These are phyloP conservation scores for Pardalotus punctatus DNA, from an alignment of 2,113 vertebrate species.

Conservation along the genomic window DNA sequence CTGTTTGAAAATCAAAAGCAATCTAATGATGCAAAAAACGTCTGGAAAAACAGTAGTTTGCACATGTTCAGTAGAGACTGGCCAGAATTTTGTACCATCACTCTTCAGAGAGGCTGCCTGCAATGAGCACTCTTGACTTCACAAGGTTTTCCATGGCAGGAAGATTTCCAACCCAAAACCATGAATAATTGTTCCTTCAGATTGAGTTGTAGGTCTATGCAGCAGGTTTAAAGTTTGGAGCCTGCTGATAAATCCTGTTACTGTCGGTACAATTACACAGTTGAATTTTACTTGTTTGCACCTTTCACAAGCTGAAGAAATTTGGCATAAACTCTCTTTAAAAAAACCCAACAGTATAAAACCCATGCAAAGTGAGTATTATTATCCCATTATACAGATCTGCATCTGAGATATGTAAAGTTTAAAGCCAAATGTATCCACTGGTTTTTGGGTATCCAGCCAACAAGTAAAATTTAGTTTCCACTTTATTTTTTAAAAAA, in stretches of 20 bases:
- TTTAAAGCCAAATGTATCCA: not conserved
- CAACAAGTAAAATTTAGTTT: not conserved
- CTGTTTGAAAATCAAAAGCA: not conserved
- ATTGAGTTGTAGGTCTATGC: not conserved
- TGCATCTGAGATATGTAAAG: not conserved
- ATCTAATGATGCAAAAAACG: not conserved
- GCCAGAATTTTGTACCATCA: not conserved
- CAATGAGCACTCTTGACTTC: not conserved
- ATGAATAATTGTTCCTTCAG: not conserved
- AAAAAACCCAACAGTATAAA: not conserved
- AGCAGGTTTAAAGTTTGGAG: not conserved
- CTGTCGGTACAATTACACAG: not conserved
- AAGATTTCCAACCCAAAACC: not conserved
- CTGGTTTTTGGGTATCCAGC: not conserved
- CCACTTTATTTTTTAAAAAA: fast-evolving
- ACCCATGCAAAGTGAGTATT: not conserved
- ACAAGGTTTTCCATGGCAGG: not conserved
- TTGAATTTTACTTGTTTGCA: not conserved
- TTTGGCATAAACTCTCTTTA: not conserved
- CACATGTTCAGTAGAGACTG: not conserved
- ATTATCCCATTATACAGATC: not conserved
- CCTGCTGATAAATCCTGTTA: not conserved
- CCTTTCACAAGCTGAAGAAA: not conserved
- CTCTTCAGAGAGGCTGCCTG: not conserved
- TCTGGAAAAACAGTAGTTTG: not conserved